A percentile compares a stretch with the other conserved stretches of the same genome.
phyloP scores from a whole-genome alignment of 2,797 vertebrate genomes.

The Remorina albescens region DNA sequence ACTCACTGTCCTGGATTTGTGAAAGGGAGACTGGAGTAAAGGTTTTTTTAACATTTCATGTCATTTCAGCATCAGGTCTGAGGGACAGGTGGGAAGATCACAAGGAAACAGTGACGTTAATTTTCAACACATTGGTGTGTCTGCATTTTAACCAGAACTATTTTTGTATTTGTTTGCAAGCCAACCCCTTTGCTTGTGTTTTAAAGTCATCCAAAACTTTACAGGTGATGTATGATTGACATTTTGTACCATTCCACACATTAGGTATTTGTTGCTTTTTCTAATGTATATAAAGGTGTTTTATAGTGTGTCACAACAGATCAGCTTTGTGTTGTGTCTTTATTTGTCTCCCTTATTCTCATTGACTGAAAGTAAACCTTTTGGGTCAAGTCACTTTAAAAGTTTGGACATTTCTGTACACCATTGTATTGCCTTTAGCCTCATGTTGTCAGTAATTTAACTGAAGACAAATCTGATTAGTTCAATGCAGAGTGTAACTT shows the following conservation, averaged over 20 bases:
- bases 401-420: background rate
- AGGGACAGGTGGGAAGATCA: constrained; percentile 29
- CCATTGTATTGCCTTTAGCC: background rate
- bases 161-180: constrained; percentile 75
- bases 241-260: constrained; percentile 77
- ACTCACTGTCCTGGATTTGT: constrained; percentile 48
- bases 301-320: constrained; percentile 68
- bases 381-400: too few relatives aligned
- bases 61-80: constrained; percentile 38
- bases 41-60: constrained; percentile 22
- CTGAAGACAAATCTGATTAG: background rate
- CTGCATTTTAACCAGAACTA: constrained; percentile 73
- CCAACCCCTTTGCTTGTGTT: constrained; percentile 40
- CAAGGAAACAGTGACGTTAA: constrained; percentile 21
- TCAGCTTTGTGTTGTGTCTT: constrained; percentile 22
- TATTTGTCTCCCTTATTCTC: background rate
- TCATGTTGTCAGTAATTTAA: background rate
- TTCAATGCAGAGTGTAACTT: background rate
- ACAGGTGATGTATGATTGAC: constrained; percentile 51
- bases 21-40: constrained; percentile 8
- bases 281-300: constrained; percentile 81
- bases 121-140: constrained; percentile 39
- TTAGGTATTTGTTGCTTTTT: constrained; percentile 65
- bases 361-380: background rate
- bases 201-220: constrained; percentile 54